A percentile compares a stretch with the other conserved stretches of the same genome.
phyloP scores from a whole-genome alignment of 2,797 vertebrate species.

The Mormyrus hasselquistii region DNA sequence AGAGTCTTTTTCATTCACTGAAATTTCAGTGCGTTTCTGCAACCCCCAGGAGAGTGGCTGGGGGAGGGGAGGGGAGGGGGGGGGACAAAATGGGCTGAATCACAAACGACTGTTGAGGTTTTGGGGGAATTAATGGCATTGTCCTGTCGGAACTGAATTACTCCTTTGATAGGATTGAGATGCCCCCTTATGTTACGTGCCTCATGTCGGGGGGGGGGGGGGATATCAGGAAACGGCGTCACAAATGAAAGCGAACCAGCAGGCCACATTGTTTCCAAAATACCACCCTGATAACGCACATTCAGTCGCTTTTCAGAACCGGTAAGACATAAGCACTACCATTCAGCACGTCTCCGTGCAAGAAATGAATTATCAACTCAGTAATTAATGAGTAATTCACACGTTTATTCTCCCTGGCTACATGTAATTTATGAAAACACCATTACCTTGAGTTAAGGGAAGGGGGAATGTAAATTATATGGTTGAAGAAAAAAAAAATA shows the following conservation, averaged over 20 bases:
- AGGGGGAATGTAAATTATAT: neutral
- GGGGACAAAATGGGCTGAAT: constrained; percentile 43
- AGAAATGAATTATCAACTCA: neutral
- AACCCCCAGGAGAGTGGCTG: constrained; percentile 50
- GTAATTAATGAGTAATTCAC: neutral
- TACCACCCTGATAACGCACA: neutral
- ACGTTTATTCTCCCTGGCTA: constrained; percentile 26
- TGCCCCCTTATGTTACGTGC: constrained; percentile 32
- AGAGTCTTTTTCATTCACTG: constrained; percentile 66
- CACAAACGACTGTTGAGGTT: constrained; percentile 53
- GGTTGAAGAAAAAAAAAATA: neutral
- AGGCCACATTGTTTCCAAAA: neutral
- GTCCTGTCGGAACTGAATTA: constrained; percentile 58
- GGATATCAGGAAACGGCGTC: neutral
- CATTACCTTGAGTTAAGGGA: neutral
- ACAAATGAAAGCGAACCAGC: constrained; percentile 18
- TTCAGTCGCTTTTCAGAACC: neutral
- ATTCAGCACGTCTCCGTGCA: neutral
- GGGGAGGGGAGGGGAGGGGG: constrained; percentile 27
- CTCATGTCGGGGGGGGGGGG: constrained; percentile 25
- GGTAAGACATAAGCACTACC: neutral
- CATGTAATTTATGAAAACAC: constrained; percentile 6
- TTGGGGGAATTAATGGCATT: constrained; percentile 44
- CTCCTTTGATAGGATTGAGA: constrained; percentile 43
- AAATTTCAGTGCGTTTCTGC: constrained; percentile 70